These are phyloP conservation scores for Muscidifurax raptorellus DNA, from an alignment of 1,140 invertebrate genomes.

Conservation along the genomic window DNA sequence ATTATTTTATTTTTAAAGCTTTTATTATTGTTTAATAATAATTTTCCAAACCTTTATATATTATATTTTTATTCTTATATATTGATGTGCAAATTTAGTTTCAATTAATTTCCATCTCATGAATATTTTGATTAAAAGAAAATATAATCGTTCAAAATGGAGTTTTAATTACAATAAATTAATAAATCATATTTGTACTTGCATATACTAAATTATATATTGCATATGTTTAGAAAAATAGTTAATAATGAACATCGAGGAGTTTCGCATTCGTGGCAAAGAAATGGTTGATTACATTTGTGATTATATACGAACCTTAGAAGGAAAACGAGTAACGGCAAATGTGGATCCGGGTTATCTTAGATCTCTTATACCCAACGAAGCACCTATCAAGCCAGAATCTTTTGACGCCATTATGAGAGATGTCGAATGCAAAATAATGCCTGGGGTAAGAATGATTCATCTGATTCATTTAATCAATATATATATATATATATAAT, in stretches of 20 bases:
- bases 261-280: conserved; percentile 89
- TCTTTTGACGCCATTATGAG: conserved; percentile 90
- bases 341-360: conserved; percentile 91
- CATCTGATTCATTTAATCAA: background rate
- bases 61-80: too few relatives aligned
- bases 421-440: conserved; percentile 93
- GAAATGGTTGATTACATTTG: conserved; percentile 97
- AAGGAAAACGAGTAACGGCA: conserved; percentile 86
- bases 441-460: conserved; percentile 88
- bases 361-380: conserved; percentile 82
- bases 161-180: background rate
- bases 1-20: too few relatives aligned
- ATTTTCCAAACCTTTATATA: too few relatives aligned
- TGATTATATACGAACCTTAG: conserved; percentile 88
- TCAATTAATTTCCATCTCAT: background rate
- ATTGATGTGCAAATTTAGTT: too few relatives aligned
- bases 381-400: conserved; percentile 89
- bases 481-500: background rate
- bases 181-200: background rate
- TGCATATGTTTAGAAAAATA: background rate
- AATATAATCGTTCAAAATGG: too few relatives aligned
- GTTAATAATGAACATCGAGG: conserved; percentile 84
- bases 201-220: background rate
- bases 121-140: too few relatives aligned
- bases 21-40: too few relatives aligned